A percentile compares a stretch with the other conserved stretches of the same genome.
Conservation (phyloP, 2,888 invertebrate genomes). For the Lapara coniferarum region DNA sequence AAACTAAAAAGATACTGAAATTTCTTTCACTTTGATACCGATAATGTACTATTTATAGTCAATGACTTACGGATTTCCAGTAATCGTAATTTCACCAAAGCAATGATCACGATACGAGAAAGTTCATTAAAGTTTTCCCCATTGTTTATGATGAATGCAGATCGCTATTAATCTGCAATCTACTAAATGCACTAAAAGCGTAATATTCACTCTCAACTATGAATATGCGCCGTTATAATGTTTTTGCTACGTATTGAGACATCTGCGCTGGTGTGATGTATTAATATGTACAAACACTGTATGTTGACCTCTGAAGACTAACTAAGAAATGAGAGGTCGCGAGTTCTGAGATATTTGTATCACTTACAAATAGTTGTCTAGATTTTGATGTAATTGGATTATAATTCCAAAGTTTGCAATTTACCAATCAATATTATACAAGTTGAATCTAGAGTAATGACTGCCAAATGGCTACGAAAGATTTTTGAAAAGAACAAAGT, state of each 20-base stretch:
- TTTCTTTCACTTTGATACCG: no score
- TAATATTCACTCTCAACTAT: constrained; percentile 1
- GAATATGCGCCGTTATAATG: not conserved
- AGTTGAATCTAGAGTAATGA: not conserved
- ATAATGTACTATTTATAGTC: no score
- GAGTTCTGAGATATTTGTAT: no score
- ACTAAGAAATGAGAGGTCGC: no score
- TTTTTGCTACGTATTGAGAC: constrained; percentile 8
- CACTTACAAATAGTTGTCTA: no score
- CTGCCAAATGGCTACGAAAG: not conserved
- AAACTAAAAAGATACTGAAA: no score
- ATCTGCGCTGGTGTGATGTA: not conserved
- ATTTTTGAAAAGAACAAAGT: not conserved
- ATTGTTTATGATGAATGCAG: constrained; percentile 1
- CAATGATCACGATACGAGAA: no score
- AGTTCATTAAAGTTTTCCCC: not conserved
- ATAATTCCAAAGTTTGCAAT: no score
- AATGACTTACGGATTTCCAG: not conserved
- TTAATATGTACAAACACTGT: no score
- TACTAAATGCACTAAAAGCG: not conserved
- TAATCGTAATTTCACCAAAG: not conserved
- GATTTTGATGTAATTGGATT: no score
- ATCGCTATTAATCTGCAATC: not conserved
- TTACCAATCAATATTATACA: no score
- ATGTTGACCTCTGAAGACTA: no score